These are phyloP conservation scores for Pollimyrus isidori DNA, from an alignment of 2,113 vertebrate genomes.

Conservation along the genomic window DNA sequence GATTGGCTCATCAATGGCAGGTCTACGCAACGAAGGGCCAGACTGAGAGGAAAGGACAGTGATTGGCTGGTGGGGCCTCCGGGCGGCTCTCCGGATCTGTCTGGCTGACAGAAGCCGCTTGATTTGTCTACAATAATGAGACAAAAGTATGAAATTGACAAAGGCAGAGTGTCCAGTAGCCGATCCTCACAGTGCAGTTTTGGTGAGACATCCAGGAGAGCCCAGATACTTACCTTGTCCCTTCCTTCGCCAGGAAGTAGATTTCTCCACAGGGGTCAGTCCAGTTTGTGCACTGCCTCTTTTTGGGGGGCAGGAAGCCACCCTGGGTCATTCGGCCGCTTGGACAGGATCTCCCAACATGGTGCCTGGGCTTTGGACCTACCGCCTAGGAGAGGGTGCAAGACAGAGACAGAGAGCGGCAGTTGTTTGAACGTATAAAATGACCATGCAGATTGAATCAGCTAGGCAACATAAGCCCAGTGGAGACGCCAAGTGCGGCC, in stretches of 20 bases:
- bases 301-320: constrained; percentile 65
- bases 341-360: constrained; percentile 92
- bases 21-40: constrained; percentile 51
- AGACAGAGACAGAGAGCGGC: not conserved
- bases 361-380: constrained; percentile 80
- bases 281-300: constrained; percentile 84
- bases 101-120: constrained; percentile 70
- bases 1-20: constrained; percentile 65
- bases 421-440: not conserved
- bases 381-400: constrained; percentile 60
- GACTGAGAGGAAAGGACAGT: constrained; percentile 63
- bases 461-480: not conserved
- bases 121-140: constrained; percentile 55
- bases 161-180: not conserved
- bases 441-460: not conserved
- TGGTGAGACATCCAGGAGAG: not conserved
- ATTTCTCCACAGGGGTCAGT: constrained; percentile 73
- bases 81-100: constrained; percentile 69
- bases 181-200: not conserved
- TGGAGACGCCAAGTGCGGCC: not conserved
- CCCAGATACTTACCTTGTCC: constrained; percentile 59
- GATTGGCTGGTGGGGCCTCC: constrained; percentile 65
- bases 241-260: constrained; percentile 69
- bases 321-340: constrained; percentile 55
- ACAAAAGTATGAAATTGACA: not conserved